Conservation (phyloP, 2,113 vertebrate genomes). For the Cololabis saira region DNA sequence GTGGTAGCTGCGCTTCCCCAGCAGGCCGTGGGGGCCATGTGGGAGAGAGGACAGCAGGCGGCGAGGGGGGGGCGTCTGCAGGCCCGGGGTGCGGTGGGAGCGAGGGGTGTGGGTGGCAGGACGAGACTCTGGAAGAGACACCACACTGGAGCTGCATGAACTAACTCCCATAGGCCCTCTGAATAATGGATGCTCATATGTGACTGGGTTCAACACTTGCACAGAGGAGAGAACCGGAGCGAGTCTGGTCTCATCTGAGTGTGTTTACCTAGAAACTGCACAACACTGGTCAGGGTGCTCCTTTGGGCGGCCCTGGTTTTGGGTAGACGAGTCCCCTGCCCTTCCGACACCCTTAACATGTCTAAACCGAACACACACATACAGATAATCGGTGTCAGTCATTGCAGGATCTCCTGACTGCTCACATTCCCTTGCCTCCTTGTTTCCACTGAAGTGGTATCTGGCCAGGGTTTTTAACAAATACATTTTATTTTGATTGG, state of each 20-base stretch:
- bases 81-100: conserved; percentile 88
- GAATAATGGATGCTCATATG: background rate
- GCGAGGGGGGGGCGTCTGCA: conserved; percentile 89
- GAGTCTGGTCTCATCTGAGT: background rate
- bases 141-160: conserved; percentile 57
- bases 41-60: conserved; percentile 89
- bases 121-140: conserved; percentile 87
- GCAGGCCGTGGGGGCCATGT: conserved; percentile 91
- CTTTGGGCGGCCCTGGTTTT: conserved; percentile 89
- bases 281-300: conserved; percentile 92
- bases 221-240: background rate
- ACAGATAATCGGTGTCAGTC: conserved; percentile 57
- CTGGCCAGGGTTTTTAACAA: background rate
- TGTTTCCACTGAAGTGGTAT: background rate
- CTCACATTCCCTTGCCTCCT: background rate
- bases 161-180: conserved; percentile 25
- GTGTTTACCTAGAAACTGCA: conserved; percentile 92
- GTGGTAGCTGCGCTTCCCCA: conserved; percentile 96
- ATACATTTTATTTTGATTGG: background rate
- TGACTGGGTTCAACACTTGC: background rate
- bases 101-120: conserved; percentile 86
- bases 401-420: conserved; percentile 22
- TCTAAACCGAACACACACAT: conserved; percentile 85
- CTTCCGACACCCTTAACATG: conserved; percentile 91
- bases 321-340: conserved; percentile 87